These are phyloP conservation scores for Eremobia ochroleuca DNA, from an alignment of 2,888 invertebrate genomes.

Conservation along the genomic window DNA sequence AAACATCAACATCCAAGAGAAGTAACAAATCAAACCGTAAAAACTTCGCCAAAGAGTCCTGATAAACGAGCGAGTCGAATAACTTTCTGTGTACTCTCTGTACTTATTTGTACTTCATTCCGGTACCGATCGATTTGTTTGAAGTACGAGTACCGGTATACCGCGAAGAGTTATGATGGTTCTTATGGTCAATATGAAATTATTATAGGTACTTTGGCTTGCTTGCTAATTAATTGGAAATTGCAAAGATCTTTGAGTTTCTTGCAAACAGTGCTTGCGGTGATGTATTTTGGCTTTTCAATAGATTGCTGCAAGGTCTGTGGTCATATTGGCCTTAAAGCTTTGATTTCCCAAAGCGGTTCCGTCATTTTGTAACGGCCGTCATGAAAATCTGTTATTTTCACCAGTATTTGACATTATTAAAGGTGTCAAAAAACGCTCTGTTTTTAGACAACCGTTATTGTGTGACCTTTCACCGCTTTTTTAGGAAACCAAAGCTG, in stretches of 20 bases:
- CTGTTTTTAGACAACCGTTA: not conserved
- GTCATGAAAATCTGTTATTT: not conserved
- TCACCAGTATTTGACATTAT: not conserved
- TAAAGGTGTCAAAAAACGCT: not conserved
- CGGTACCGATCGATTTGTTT: constrained; percentile 71
- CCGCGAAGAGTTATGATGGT: constrained; percentile 56
- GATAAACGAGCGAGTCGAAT: constrained; percentile 85
- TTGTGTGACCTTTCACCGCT: not conserved
- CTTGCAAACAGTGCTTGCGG: constrained; percentile 20
- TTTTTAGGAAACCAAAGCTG: not conserved
- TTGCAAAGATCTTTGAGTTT: constrained; percentile 33
- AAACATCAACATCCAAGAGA: constrained; percentile 68
- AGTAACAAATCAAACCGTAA: constrained; percentile 89
- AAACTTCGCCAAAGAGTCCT: constrained; percentile 86
- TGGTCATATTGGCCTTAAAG: not conserved
- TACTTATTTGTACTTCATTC: constrained; percentile 88
- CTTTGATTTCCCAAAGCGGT: not conserved
- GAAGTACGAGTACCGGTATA: constrained; percentile 29
- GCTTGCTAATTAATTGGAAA: constrained; percentile 59
- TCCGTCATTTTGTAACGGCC: not conserved
- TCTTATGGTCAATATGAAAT: constrained; percentile 55
- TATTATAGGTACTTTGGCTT: constrained; percentile 34
- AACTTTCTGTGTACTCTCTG: constrained; percentile 84
- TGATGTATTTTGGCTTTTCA: not conserved
- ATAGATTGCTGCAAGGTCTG: not conserved